Evolutionary conservation across 2,888 invertebrate genomes (phyloP), one percentile per base, ranked within the genome.

Genomic region (Hoplodrina ambigua): DNA sequence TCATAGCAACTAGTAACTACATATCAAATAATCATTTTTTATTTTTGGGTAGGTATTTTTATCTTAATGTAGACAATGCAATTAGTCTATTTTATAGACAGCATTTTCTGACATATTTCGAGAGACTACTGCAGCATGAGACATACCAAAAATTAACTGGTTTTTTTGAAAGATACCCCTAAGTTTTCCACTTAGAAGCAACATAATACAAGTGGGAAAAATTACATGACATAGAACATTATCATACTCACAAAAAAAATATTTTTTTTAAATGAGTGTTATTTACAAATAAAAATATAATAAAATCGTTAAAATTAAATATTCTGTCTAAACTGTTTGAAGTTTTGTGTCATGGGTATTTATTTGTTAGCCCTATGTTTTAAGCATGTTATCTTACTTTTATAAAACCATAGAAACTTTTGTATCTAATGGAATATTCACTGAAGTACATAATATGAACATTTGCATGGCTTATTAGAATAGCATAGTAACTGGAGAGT

Each of bases 401-500:
- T 33, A 17, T 1, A 25, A 54, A n/a, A n/a, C 11, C 11, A 3
- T 15, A 19, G 25, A 41, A 41, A 41, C 13, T 41, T 41, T 41
- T n/a, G n/a, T n/a, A 8, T 72, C 8, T 60, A 37, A 25, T 53
- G 5, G 20, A 55, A 41, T 33, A 30, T 55, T 72, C 50, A n/a
- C 15, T 20, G 19, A 50, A 56, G n/a, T 55, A 50, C 7, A 19
- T 55, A 30, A 44, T 41, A 58, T 46, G 41, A 62, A 6, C 5
- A 56, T 63, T 49, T 54, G 15, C 49, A n/a, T 44, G 65, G 25
- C 19, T 56, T 52, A 41, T 86, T 85, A 86, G 85, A 85, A 88
- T 84, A 85, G 88, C 90, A 80, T 91, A 89, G 92, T 89, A 90
- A 92, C 91, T 90, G 83, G 85, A 85, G 85, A 82, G 80, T 86